phyloP scores from a whole-genome alignment of 2,113 vertebrate species.

The Cisticola juncidis region DNA sequence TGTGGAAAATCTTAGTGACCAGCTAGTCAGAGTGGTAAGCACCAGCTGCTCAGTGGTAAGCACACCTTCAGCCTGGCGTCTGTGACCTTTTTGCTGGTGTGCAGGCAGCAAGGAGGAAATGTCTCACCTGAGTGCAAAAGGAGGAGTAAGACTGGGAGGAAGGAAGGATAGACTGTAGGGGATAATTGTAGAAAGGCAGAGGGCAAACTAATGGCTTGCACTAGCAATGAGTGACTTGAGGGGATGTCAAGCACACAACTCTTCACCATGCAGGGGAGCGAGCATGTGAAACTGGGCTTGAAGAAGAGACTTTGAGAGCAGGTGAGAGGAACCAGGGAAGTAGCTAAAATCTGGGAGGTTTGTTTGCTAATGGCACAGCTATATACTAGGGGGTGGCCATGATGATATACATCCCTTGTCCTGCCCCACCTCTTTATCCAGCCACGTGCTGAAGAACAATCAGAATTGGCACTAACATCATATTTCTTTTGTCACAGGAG shows the following conservation, averaged over 20 bases:
- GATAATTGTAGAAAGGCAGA: background rate
- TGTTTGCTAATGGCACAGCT: background rate
- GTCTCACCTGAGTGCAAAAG: background rate
- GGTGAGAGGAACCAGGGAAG: background rate
- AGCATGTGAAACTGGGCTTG: background rate
- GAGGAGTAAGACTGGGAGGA: background rate
- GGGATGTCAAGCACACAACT: background rate
- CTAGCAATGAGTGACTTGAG: background rate
- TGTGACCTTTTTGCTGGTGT: background rate
- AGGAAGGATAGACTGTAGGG: background rate
- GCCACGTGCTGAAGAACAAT: background rate
- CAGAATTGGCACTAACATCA: background rate
- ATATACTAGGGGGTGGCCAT: background rate
- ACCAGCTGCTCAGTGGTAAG: background rate
- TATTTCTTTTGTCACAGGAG: background rate
- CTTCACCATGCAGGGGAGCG: fast-evolving
- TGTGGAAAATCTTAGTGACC: background rate
- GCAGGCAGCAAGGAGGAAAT: background rate
- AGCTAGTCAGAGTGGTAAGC: background rate
- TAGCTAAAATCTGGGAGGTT: background rate
- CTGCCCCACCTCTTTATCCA: background rate
- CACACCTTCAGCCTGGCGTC: background rate
- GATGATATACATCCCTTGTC: background rate
- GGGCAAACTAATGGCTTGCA: background rate
- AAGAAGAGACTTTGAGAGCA: background rate